These are phyloP conservation scores for Leptarthrus brevirostris DNA, from an alignment of 2,888 invertebrate species.

Conservation along the genomic window DNA sequence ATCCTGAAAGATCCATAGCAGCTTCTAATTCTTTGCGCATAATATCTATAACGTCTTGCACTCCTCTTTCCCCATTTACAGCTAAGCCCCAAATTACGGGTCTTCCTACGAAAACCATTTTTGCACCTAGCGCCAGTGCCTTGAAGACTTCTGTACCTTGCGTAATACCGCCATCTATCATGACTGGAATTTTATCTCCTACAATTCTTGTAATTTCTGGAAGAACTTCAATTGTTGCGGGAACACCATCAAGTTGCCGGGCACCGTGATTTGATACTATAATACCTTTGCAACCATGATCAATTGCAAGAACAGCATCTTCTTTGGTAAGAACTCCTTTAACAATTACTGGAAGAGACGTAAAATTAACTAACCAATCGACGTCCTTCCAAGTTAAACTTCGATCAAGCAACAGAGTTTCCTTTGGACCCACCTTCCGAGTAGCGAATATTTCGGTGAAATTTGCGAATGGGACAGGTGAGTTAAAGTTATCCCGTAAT, in stretches of 20 bases:
- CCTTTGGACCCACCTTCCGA: not conserved
- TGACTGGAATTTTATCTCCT: slow-evolving; percentile 76
- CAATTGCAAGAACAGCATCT: slow-evolving; percentile 78
- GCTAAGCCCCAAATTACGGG: slow-evolving; percentile 84
- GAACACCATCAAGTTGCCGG: slow-evolving; percentile 83
- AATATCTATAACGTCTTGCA: slow-evolving; percentile 75
- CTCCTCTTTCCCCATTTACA: slow-evolving; percentile 79
- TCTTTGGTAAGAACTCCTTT: slow-evolving; percentile 85
- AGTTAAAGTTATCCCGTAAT: slow-evolving; percentile 78
- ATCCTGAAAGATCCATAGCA: slow-evolving; percentile 77
- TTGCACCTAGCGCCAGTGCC: slow-evolving; percentile 87
- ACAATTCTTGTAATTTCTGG: slow-evolving; percentile 79
- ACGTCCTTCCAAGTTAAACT: slow-evolving; percentile 84
- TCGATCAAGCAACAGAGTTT: slow-evolving; percentile 57
- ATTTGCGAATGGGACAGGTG: slow-evolving; percentile 69
- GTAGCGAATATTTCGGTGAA: not conserved
- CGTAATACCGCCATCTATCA: slow-evolving; percentile 83
- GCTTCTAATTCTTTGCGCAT: slow-evolving; percentile 77
- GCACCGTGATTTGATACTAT: slow-evolving; percentile 91
- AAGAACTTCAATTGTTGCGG: slow-evolving; percentile 82
- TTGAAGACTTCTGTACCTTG: slow-evolving; percentile 86
- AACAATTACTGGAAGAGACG: slow-evolving; percentile 78
- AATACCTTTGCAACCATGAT: slow-evolving; percentile 78
- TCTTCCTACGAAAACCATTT: slow-evolving; percentile 85
- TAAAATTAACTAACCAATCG: slow-evolving; percentile 83